A percentile compares a stretch with the other conserved stretches of the same genome.
Conservation (phyloP, 2,797 vertebrate genomes). For the Cryptoprocta ferox region DNA sequence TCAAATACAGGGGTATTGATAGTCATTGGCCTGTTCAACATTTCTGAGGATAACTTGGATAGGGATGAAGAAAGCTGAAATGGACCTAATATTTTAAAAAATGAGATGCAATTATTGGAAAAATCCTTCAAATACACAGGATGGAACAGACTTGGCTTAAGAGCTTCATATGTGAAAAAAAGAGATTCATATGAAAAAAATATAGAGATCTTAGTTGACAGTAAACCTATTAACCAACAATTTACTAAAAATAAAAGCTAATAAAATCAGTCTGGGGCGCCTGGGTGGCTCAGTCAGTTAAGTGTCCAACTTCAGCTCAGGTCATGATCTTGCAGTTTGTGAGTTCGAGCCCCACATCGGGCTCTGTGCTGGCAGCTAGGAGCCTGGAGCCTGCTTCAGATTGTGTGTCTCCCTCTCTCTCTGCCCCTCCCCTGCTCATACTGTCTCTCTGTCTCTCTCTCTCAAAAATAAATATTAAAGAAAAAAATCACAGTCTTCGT, state of each 20-base stretch:
- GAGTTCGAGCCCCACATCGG: too few species aligned
- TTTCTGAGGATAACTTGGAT: conserved; percentile 8
- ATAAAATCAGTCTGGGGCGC: neutral
- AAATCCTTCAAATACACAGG: conserved; percentile 44
- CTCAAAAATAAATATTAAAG: too few species aligned
- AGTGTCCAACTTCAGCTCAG: too few species aligned
- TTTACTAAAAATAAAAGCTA: neutral
- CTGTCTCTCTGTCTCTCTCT: too few species aligned
- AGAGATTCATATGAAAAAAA: neutral
- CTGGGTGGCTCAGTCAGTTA: too few species aligned
- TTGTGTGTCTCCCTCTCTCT: too few species aligned
- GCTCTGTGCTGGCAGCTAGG: too few species aligned
- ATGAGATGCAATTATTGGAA: conserved; percentile 14
- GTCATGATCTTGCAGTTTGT: too few species aligned
- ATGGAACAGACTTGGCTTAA: conserved; percentile 27
- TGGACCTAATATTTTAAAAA: neutral
- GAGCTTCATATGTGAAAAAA: neutral
- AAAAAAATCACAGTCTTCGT: neutral
- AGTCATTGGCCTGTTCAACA: neutral
- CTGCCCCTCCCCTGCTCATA: too few species aligned
- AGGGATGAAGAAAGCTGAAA: conserved; percentile 27
- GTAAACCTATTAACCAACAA: conserved; percentile 30
- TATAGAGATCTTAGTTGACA: neutral
- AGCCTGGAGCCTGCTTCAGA: too few species aligned
- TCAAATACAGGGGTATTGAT: neutral